Evolutionary conservation across 1,140 invertebrate species (phyloP).

Genomic region (Camponotus vicinus): DNA sequence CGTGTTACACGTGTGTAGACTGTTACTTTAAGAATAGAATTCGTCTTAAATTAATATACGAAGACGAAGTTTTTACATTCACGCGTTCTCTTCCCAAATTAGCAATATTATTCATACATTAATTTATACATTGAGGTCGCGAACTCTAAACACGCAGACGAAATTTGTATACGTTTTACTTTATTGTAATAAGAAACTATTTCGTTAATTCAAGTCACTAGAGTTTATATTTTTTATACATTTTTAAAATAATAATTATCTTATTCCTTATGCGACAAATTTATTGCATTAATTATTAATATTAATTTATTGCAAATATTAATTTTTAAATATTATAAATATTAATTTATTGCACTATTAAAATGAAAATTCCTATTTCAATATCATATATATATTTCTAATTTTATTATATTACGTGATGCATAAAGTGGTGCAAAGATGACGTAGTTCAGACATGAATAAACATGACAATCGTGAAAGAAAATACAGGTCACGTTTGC

Average conservation of each 20-base stretch:
- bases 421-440: slow-evolving; percentile 23
- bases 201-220: not conserved
- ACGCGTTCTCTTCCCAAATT: not conserved
- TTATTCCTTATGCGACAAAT: not conserved
- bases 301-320: not conserved
- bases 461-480: slow-evolving; percentile 36
- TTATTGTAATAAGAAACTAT: not conserved
- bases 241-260: not conserved
- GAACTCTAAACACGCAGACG: not conserved
- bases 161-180: not conserved
- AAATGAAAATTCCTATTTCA: not conserved
- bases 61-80: not conserved
- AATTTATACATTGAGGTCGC: not conserved
- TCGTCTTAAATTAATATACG: slow-evolving; percentile 10
- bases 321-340: too few relatives aligned
- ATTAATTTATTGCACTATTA: not conserved
- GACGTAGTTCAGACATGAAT: slow-evolving; percentile 16
- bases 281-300: not conserved
- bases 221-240: too few relatives aligned
- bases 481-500: slow-evolving; percentile 28
- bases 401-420: not conserved
- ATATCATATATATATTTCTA: not conserved
- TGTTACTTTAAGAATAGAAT: slow-evolving; percentile 1
- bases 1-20: not conserved
- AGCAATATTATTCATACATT: slow-evolving; percentile 7